Percentiles rank a stretch among this genome's conserved stretches.
phyloP scores from a whole-genome alignment of 1,140 invertebrate genomes.

The Drosophila bocki region DNA sequence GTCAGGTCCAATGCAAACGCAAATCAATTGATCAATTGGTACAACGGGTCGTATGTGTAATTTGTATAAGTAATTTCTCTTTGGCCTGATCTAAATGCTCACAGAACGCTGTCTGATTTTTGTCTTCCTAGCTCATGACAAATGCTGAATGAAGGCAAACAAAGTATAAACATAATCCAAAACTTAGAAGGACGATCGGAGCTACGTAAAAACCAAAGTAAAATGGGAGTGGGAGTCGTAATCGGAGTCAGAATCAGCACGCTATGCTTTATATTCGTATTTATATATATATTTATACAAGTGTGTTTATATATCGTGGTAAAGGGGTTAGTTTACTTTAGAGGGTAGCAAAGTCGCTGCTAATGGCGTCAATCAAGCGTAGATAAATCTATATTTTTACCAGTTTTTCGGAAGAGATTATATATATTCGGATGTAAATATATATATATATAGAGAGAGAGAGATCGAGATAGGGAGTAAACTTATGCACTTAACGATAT shows the following conservation, averaged over 20 bases:
- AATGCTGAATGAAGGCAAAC: slow-evolving; percentile 32
- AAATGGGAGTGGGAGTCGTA: slow-evolving; percentile 32
- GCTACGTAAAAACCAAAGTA: slow-evolving; percentile 23
- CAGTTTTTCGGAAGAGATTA: slow-evolving; percentile 6
- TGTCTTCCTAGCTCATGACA: slow-evolving; percentile 27
- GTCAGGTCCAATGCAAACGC: slow-evolving; percentile 83
- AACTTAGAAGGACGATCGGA: slow-evolving; percentile 11
- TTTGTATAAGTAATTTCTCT: slow-evolving; percentile 38
- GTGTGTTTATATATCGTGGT: slow-evolving; percentile 3
- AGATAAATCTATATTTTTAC: slow-evolving; percentile 27
- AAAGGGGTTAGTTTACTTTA: slow-evolving; percentile 28
- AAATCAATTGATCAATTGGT: slow-evolving; percentile 72
- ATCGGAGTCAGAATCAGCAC: slow-evolving; percentile 62
- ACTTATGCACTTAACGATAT: slow-evolving; percentile 42
- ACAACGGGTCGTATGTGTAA: slow-evolving; percentile 71
- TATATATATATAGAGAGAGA: slow-evolving; percentile 16
- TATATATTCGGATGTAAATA: slow-evolving; percentile 40
- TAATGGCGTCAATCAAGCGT: slow-evolving; percentile 30
- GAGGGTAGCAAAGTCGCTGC: slow-evolving; percentile 15
- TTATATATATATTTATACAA: slow-evolving; percentile 6
- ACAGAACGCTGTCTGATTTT: slow-evolving; percentile 35
- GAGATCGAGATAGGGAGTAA: slow-evolving; percentile 28
- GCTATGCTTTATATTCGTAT: slow-evolving; percentile 53
- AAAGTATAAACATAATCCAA: slow-evolving; percentile 5
- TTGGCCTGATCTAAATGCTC: slow-evolving; percentile 40